These are phyloP conservation scores for Erethizon dorsatum DNA, from an alignment of 2,797 vertebrate genomes.

Conservation along the genomic window DNA sequence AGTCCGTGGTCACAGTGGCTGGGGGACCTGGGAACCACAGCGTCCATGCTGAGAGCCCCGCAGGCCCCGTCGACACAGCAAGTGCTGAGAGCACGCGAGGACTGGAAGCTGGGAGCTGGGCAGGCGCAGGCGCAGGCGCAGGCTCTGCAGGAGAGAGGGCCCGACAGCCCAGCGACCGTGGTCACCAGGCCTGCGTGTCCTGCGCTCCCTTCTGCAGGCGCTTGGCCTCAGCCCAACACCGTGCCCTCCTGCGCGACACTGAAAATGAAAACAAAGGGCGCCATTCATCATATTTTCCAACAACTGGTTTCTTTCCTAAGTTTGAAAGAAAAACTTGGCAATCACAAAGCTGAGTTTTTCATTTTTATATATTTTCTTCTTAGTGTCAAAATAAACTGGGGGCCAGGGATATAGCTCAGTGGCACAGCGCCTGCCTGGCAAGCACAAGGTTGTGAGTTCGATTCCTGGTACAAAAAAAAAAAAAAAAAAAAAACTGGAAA, in stretches of 20 bases:
- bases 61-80: background rate
- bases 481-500: conserved; percentile 69
- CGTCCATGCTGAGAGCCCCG: background rate
- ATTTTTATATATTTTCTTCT: conserved; percentile 77
- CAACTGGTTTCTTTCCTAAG: conserved; percentile 75
- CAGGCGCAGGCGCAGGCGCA: background rate
- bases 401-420: too few relatives aligned
- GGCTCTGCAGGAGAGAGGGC: background rate
- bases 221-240: conserved; percentile 11
- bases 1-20: conserved; percentile 22
- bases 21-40: conserved; percentile 65
- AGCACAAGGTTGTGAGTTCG: too few relatives aligned
- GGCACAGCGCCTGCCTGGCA: too few relatives aligned
- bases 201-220: background rate
- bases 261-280: conserved; percentile 77
- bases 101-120: background rate
- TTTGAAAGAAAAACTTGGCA: conserved; percentile 74
- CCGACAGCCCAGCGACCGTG: rapidly evolving
- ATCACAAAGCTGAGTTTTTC: conserved; percentile 69
- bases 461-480: too few relatives aligned
- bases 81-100: conserved; percentile 67
- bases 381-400: conserved; percentile 80
- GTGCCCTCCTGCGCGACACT: background rate
- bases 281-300: conserved; percentile 80
- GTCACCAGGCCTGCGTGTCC: background rate